A percentile compares a stretch with the other conserved stretches of the same genome.
Evolutionary conservation across 2,113 vertebrate species (phyloP).

Genomic region (Sebastes fasciatus): DNA sequence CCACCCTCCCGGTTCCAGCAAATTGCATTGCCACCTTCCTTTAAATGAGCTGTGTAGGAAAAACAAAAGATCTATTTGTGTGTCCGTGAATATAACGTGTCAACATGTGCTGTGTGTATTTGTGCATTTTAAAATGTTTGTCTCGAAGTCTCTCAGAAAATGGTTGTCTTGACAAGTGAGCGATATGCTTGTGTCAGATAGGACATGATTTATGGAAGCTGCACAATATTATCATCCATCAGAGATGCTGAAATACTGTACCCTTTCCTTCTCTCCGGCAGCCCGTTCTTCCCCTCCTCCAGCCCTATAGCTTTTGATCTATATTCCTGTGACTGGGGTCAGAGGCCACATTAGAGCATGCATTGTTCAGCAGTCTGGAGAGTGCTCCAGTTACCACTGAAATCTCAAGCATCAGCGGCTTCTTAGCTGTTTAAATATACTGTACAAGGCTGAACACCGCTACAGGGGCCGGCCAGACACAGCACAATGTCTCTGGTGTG

Average conservation of each 20-base stretch:
- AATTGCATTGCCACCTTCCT: constrained; percentile 21
- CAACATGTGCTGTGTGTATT: constrained; percentile 6
- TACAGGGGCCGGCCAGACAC: constrained; percentile 39
- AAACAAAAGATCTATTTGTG: constrained; percentile 17
- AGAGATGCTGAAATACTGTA: constrained; percentile 44
- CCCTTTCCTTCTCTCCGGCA: constrained; percentile 17
- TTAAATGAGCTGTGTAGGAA: constrained; percentile 10
- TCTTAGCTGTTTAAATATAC: constrained; percentile 69
- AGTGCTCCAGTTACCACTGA: constrained; percentile 76
- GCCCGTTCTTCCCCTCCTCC: constrained; percentile 41
- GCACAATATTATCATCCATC: constrained; percentile 56
- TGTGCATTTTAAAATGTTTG: constrained; percentile 38
- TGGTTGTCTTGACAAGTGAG: constrained; percentile 57
- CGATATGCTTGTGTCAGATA: constrained; percentile 45
- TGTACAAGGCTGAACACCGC: constrained; percentile 25
- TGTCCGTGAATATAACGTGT: constrained; percentile 19
- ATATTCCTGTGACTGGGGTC: constrained; percentile 69
- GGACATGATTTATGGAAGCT: constrained; percentile 63
- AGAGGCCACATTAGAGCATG: constrained; percentile 71
- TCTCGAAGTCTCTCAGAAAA: constrained; percentile 41
- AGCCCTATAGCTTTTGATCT: constrained; percentile 60
- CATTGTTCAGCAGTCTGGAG: constrained; percentile 72
- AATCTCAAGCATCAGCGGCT: constrained; percentile 66
- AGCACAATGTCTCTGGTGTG: constrained; percentile 37
- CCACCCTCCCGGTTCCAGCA: neutral